Evolutionary conservation across 2,113 vertebrate genomes (phyloP), one percentile per base, ranked within the genome.

Genomic region (Aptenodytes patagonicus): DNA sequence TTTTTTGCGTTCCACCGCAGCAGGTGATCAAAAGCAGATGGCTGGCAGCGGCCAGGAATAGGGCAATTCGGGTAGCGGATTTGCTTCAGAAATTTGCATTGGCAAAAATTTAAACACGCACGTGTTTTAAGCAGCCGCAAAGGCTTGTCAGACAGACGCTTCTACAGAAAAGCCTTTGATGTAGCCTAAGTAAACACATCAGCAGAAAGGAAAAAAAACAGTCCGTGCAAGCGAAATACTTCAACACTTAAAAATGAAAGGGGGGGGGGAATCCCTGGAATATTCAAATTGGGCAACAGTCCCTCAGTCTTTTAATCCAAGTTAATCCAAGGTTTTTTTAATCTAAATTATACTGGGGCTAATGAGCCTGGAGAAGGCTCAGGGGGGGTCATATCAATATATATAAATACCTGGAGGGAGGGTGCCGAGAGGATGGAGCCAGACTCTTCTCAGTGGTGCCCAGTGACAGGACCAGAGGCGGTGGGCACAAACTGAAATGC

Each of bases 331-430:
- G 6, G 5, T 5, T 7, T n/a, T 21, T 54, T 28, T 19, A 15
- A 64, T 64, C 20, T 21, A 7, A 10, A 10, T 51, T 36, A 7
- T 58, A 8, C 11, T 16, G 70, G 24, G n/a, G 4, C 5, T 65
- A 55, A 9, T 61, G 26, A 57, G 28, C 10, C 22, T 11, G 57
- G 17, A 44, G 57, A 34, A 65, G 29, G 28, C 19, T 60, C 2
- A n/a, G 1, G 4, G 3, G 11, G 8, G 17, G 6, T 51, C 20
- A 38, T 42, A 11, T 0, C 22, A 2, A 0, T 60, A 8, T 11
- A 1, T 64, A 5, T 18, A 12, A 25, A 38, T 19, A 28, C 13
- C 40, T 24, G 4, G 17, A 40, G 47, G 57, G 47, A 72, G 17
- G 31, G 32, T 17, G 38, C 42, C 7, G 5, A 7, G 44, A 34